Evolutionary conservation across 37 sponge, comb jelly and placozoan species (phyloP).

Genomic region (Beroe forskalii): DNA sequence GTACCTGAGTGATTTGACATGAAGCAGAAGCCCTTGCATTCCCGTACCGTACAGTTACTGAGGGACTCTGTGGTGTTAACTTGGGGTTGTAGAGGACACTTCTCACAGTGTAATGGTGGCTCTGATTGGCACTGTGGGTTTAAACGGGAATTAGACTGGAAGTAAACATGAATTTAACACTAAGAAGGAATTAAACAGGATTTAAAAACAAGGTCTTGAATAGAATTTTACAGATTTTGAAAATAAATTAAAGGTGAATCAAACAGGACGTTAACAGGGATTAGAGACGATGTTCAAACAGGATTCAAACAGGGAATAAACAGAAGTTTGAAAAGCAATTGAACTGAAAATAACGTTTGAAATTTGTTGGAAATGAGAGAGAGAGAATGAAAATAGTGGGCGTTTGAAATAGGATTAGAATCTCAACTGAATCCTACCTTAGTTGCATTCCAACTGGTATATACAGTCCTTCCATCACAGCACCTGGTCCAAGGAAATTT

Average conservation of each 20-base stretch:
- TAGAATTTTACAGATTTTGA: too few species aligned
- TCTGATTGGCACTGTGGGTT: constrained; percentile 12
- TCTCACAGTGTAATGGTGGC: neutral
- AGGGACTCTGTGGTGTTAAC: neutral
- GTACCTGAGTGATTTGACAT: too few species aligned
- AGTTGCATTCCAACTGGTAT: constrained; percentile 1
- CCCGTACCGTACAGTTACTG: neutral
- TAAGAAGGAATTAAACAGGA: neutral
- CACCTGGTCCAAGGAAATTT: too few species aligned
- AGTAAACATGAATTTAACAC: neutral
- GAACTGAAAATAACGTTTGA: too few species aligned
- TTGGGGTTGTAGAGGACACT: neutral
- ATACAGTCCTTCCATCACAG: constrained; percentile 1
- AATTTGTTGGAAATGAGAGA: too few species aligned
- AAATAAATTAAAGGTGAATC: neutral
- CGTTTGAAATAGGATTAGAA: too few species aligned
- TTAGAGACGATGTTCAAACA: too few species aligned
- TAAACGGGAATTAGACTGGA: neutral
- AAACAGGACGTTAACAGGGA: neutral
- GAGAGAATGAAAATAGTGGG: too few species aligned
- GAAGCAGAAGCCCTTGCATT: neutral
- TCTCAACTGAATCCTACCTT: too few species aligned
- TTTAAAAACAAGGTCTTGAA: too few species aligned
- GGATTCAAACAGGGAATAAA: too few species aligned
- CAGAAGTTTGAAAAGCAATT: neutral